These are phyloP conservation scores for Diachrysia chrysitis DNA, from an alignment of 2,888 invertebrate species.

Conservation along the genomic window DNA sequence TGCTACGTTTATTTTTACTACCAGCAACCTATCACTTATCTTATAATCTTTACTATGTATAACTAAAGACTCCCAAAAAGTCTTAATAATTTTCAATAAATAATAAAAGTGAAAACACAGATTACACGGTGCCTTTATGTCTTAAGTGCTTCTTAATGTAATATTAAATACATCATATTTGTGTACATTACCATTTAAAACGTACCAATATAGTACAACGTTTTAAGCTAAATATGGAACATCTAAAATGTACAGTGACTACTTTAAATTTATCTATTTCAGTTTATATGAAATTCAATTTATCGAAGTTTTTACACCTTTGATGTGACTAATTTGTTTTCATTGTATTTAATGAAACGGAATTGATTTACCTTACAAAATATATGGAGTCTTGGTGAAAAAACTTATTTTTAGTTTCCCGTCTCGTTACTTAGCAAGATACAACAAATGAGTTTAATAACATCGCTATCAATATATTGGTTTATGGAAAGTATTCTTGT, in stretches of 20 bases:
- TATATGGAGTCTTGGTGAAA: constrained; percentile 10
- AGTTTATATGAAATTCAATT: constrained; percentile 11
- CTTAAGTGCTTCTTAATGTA: constrained; percentile 52
- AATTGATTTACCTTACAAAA: constrained; percentile 18
- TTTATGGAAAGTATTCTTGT: background rate
- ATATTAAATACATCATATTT: constrained; percentile 51
- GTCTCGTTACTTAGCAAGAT: background rate
- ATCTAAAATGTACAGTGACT: constrained; percentile 58
- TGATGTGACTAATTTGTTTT: constrained; percentile 25
- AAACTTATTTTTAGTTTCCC: background rate
- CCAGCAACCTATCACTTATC: constrained; percentile 62
- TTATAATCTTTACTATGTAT: constrained; percentile 26
- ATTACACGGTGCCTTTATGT: constrained; percentile 65
- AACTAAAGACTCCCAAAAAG: constrained; percentile 35
- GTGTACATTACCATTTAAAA: constrained; percentile 50
- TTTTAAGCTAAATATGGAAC: constrained; percentile 44
- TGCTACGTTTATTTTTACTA: constrained; percentile 70
- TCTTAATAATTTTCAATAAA: constrained; percentile 59
- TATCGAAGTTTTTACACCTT: constrained; percentile 41
- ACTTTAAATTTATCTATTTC: constrained; percentile 37
- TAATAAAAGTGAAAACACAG: constrained; percentile 65
- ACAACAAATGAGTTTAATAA: background rate
- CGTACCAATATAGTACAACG: constrained; percentile 58
- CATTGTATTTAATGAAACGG: constrained; percentile 23
- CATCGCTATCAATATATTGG: background rate